Evolutionary conservation across 2,888 invertebrate genomes (phyloP).

Genomic region (Drosophila mercatorum): DNA sequence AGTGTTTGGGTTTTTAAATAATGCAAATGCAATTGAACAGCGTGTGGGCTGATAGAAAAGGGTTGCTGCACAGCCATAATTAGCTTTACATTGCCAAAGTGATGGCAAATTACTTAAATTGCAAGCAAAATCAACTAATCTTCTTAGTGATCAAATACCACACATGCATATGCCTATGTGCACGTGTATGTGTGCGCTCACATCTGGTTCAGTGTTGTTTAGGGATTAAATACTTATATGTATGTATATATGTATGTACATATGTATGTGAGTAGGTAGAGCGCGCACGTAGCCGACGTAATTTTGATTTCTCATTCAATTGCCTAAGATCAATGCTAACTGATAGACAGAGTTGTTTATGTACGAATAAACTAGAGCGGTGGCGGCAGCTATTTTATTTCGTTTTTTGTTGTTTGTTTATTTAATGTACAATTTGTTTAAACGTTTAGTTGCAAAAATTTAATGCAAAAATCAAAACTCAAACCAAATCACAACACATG

Average conservation of each 20-base stretch:
- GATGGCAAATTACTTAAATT: slow-evolving; percentile 1
- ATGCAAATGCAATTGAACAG: slow-evolving; percentile 27
- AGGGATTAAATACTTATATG: background rate
- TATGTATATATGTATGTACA: too few relatives aligned
- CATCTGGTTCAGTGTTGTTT: slow-evolving; percentile 6
- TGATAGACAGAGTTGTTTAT: slow-evolving; percentile 34
- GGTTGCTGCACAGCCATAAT: background rate
- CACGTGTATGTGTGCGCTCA: background rate
- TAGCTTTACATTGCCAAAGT: background rate
- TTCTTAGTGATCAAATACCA: slow-evolving; percentile 3
- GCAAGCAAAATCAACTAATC: background rate
- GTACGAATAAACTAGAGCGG: slow-evolving; percentile 24
- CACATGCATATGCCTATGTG: background rate
- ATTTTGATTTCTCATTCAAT: slow-evolving; percentile 31
- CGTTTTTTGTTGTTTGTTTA: slow-evolving; percentile 52
- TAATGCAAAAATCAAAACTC: slow-evolving; percentile 22
- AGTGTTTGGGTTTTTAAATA: slow-evolving; percentile 33
- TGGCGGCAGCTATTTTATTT: slow-evolving; percentile 1
- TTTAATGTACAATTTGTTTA: slow-evolving; percentile 42
- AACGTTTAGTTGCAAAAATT: slow-evolving; percentile 26
- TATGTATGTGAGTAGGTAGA: background rate
- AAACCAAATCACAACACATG: slow-evolving; percentile 16
- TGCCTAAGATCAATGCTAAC: slow-evolving; percentile 59
- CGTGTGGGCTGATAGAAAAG: background rate
- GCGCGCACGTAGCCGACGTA: slow-evolving; percentile 12